phyloP scores from a whole-genome alignment of 2,797 vertebrate genomes.

The Tokudaia muenninki region DNA sequence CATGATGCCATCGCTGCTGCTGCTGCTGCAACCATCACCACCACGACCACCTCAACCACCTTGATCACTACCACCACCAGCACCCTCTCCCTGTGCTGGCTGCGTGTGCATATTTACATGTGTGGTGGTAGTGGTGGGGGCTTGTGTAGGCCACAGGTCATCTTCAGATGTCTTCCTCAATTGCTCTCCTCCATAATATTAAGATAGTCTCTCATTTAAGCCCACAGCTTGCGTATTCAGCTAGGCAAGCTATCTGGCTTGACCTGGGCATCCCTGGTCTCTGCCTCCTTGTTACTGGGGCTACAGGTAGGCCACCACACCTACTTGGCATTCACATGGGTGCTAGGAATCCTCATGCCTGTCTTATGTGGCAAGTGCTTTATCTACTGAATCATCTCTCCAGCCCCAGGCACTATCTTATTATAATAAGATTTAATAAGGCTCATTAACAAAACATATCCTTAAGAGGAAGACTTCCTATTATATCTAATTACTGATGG shows the following conservation, averaged over 20 bases:
- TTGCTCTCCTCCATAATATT: not conserved
- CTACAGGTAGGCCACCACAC: not conserved
- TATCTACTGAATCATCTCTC: not conserved
- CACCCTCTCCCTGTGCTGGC: not conserved
- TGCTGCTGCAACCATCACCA: not conserved
- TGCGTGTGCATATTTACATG: not conserved
- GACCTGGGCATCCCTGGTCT: not conserved
- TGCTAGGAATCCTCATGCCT: not conserved
- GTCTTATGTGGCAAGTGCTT: not conserved
- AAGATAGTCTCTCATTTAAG: not conserved
- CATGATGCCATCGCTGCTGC: no score
- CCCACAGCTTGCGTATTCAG: not conserved
- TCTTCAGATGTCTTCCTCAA: not conserved
- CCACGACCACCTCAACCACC: not conserved
- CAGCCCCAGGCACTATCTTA: not conserved
- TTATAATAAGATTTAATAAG: conserved; percentile 6
- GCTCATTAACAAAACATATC: conserved; percentile 5
- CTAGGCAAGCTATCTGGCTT: not conserved
- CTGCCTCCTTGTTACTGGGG: not conserved
- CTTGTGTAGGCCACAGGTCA: not conserved
- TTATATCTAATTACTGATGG: not conserved
- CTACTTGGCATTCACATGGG: not conserved
- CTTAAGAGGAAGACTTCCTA: conserved; percentile 5
- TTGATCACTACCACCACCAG: no score
- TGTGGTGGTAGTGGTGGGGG: not conserved